These are phyloP conservation scores for Okamejei kenojei DNA, from an alignment of 2,797 vertebrate species.

Conservation along the genomic window DNA sequence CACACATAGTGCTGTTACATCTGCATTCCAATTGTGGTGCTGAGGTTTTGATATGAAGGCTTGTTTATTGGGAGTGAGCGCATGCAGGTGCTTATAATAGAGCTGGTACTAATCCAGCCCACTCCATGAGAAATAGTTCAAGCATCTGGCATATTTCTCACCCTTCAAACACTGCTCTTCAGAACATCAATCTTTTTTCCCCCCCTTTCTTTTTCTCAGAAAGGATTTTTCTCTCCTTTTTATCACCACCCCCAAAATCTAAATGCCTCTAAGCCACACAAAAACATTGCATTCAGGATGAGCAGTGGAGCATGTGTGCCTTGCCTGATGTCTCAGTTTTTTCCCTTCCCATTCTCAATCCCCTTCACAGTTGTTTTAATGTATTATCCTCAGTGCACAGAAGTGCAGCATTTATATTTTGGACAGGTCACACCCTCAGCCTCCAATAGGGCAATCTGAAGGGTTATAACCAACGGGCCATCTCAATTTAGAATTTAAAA, in stretches of 20 bases:
- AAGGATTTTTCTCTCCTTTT: not conserved
- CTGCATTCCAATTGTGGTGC: constrained; percentile 36
- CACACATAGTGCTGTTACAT: constrained; percentile 37
- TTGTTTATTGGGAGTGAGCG: constrained; percentile 54
- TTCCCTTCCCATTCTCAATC: constrained; percentile 20
- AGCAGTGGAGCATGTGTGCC: constrained; percentile 34
- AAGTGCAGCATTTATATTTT: constrained; percentile 15
- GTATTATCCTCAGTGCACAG: constrained; percentile 29
- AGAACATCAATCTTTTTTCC: constrained; percentile 36
- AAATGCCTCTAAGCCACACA: constrained; percentile 37
- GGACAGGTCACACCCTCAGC: not conserved
- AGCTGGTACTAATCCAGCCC: constrained; percentile 38
- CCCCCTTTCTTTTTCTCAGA: not conserved
- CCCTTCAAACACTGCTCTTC: constrained; percentile 38
- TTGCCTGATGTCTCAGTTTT: constrained; percentile 34
- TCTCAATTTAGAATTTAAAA: constrained; percentile 12
- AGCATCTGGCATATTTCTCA: constrained; percentile 39
- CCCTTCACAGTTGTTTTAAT: constrained; percentile 35
- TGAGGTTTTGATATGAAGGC: constrained; percentile 41
- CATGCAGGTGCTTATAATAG: constrained; percentile 52
- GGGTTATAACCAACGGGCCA: no score
- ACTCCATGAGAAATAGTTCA: constrained; percentile 37
- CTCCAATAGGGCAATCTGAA: not conserved
- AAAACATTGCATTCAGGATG: constrained; percentile 36
- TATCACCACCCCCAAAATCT: constrained; percentile 15